Percentiles rank a stretch among this genome's conserved stretches.
phyloP scores from a whole-genome alignment of 2,113 vertebrate species.

The Nothoprocta perdicaria region DNA sequence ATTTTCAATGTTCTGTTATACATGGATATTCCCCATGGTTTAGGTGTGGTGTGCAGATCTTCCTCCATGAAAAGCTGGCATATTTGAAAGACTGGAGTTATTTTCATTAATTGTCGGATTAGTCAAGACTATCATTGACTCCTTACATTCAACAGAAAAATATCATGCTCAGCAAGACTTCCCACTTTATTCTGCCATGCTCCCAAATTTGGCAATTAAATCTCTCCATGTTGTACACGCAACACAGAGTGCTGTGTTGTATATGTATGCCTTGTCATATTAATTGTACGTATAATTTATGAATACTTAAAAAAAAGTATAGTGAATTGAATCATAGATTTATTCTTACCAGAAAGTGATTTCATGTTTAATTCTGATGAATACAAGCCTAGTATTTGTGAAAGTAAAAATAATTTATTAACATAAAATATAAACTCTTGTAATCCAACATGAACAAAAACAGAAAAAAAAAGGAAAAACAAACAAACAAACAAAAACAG shows the following conservation, averaged over 20 bases:
- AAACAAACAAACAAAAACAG: no score
- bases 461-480: no score
- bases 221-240: neutral
- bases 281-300: no score
- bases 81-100: neutral
- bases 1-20: neutral
- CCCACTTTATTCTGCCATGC: neutral
- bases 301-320: neutral
- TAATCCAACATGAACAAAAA: neutral
- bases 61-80: neutral
- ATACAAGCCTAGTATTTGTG: neutral
- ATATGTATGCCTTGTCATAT: no score
- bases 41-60: neutral
- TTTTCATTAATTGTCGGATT: neutral
- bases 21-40: neutral
- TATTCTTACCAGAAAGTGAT: neutral
- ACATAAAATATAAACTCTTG: neutral
- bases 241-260: no score
- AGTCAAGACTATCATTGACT: neutral
- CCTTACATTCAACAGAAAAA: neutral
- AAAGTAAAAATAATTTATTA: neutral
- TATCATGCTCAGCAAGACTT: neutral
- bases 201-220: neutral
- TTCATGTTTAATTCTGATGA: neutral
- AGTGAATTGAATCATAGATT: neutral